Conservation (phyloP, 30 jellyfish, hydroid and myxozoan species). For the Hydractinia echinata region DNA sequence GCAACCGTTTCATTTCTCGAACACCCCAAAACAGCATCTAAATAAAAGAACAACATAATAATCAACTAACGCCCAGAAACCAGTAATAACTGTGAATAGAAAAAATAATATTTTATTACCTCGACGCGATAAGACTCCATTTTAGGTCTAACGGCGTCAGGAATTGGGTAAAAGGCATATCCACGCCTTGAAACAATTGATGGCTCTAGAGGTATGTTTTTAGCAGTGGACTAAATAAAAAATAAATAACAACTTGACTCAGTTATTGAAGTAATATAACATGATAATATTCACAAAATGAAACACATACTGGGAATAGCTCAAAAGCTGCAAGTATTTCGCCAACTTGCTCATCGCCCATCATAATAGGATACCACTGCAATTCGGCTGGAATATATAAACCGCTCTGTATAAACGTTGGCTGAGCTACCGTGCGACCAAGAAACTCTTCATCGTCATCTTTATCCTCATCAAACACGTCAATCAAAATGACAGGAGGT, state of each 20-base stretch:
- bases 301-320: constrained; percentile 63
- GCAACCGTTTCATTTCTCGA: constrained; percentile 69
- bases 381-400: constrained; percentile 21
- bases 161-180: constrained; percentile 10
- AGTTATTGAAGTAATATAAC: background rate
- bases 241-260: background rate
- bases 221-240: background rate
- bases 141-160: constrained; percentile 10
- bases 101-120: constrained; percentile 2
- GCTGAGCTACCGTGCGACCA: constrained; percentile 30
- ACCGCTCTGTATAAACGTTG: background rate
- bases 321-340: constrained; percentile 91
- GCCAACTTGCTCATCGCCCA: constrained; percentile 76
- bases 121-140: constrained; percentile 24
- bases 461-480: constrained; percentile 57
- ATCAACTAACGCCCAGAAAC: background rate
- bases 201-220: constrained; percentile 14
- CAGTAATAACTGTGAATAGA: background rate
- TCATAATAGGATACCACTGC: constrained; percentile 74
- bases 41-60: background rate
- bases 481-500: constrained; percentile 63
- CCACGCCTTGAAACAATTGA: background rate
- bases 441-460: constrained; percentile 32
- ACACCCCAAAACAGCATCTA: constrained; percentile 94
- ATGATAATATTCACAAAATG: background rate